Base-by-base conservation (phyloP, 2,113 vertebrate species). In the Pogona vitticeps region DNA sequence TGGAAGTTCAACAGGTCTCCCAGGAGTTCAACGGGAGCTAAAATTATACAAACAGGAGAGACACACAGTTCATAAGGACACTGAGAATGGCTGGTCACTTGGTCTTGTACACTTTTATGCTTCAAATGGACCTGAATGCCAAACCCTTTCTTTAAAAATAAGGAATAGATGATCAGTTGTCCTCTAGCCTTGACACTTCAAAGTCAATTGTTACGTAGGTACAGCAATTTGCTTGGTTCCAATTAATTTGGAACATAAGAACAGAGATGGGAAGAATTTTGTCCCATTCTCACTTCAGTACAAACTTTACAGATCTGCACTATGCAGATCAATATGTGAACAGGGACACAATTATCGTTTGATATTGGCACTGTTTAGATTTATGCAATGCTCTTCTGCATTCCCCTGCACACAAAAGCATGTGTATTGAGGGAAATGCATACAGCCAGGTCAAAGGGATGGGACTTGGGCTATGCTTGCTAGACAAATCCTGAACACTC, bases 41-140 rank as follows among this genome's bases (percentile, higher is more conserved):
- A 91, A 89, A 86, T 81, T 79, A 77, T 33, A 79, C 67, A 42
- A 91, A 88, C 1, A 65, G 26, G 18, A 87, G 18, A 87, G 84
- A 88, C 18, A 20, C 36, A 2, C 3, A 14, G 80, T 61, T 86
- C 80, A 84, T 65, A 84, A 70, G 1, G 1, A 42, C 31, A 78
- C 88, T 78, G 78, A 52, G 80, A 87, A 42, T 0, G 63, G 87
- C 89, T 80, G 23, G 14, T 70, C 2, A 78, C 56, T 88, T 88
- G 28, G 13, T 20, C 12, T 28, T 21, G 1, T 0, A 85, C 68
- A 1, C 0, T 21, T 38, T 67, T 71, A 36, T 1, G 2, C 2
- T 82, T 88, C 80, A 70, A 42, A 87, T 88, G 84, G 82, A 67
- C 3, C 0, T 83, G 8, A 67, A 26, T 85, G 1, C 87, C 9